Base-by-base conservation (phyloP, 2,888 invertebrate species). In the Opisthograptis luteolata region DNA sequence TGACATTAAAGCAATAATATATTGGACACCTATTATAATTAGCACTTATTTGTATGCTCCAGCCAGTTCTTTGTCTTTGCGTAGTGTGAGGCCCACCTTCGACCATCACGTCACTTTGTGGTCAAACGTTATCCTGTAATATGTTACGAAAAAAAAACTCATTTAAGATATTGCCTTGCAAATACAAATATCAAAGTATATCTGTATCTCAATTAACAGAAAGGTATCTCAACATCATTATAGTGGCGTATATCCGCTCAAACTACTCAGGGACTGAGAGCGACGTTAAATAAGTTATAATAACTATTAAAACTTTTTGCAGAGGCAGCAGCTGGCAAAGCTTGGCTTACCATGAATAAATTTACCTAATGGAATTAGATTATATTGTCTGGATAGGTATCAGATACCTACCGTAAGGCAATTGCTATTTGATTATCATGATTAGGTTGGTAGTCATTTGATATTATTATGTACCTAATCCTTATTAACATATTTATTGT, bases 361-460 rank as follows among this genome's bases (percentile, higher is more conserved):
- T 75, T 73, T 68, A 62, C 64, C 34, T 69, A 70, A 71, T 70
- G 66, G 66, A 62, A 66, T 57, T 58, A 66, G 64, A 70, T 74
- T 69, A 63, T 65, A 70, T 69, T 71, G 64, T 7, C 28, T 17
- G 41, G 19, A 28, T 35, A 35, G 36, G 45, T 37, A 46, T 49
- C 49, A 24, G 32, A 28, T 39, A 31, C 31, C 25, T 47, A 27
- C 42, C 32, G 25, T 42, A 24, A 9, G 27, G 34, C 50, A 30
- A 50, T 40, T 43, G 43, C 44, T 44, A 39, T 44, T 50, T 50
- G 44, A 44, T 50, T 44, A 50, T 40, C 50, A 28, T 49, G 42
- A 49, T 49, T 32, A 24, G 41, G 27, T 42, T n/a, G n/a, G n/a
- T n/a, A n/a, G n/a, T n/a, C n/a, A 42, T 40, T 28, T n/a, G 44